Base-by-base conservation (phyloP, 2,888 invertebrate genomes). In the Heliconius charithonia region DNA sequence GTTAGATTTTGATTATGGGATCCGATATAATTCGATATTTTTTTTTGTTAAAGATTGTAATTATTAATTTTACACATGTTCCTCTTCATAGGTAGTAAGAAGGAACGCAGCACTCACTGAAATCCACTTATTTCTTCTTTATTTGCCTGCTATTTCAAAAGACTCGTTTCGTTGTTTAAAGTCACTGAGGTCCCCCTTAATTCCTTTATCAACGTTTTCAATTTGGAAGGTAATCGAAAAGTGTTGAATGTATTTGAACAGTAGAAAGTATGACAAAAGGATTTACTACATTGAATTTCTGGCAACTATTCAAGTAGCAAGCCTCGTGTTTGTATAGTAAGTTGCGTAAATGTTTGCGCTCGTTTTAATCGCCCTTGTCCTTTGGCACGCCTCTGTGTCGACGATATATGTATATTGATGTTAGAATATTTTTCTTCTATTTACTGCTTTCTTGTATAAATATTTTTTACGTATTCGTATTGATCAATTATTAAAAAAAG, bases 361-460 rank as follows among this genome's bases (percentile, higher is more conserved):
- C 70, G 45, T 77, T 71, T 51, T 71, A 71, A 63, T 62, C 51
- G 41, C 63, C 76, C 71, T 77, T 77, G 76, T 65, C 71, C 76
- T 77, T 77, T 71, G 76, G 65, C 71, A 63, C 76, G 71, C 45
- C 70, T 71, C 63, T 51, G 1, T 29, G 63, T 32, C 71, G 62
- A 51, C 70, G 45, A 63, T 71, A 37, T 51, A 62, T 63, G 27
- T 51, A 51, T 29, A 13, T 13, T 25, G 19, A 76, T 7, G 29
- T 37, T 62, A 69, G 37, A 37, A 27, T 76, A 45, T 19, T 51
- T 66, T 69, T 66, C 51, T 27, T 65, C 22, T 22, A 16, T 75
- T 51, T n/a, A 10, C 29, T 45, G 10, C 0, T 41, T 51, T 51
- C 22, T 65, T 65, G 9, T 13, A 27, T 63, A 41, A 63, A 27